Evolutionary conservation across 2,113 vertebrate species (phyloP).

Genomic region (Embiotoca jacksoni): DNA sequence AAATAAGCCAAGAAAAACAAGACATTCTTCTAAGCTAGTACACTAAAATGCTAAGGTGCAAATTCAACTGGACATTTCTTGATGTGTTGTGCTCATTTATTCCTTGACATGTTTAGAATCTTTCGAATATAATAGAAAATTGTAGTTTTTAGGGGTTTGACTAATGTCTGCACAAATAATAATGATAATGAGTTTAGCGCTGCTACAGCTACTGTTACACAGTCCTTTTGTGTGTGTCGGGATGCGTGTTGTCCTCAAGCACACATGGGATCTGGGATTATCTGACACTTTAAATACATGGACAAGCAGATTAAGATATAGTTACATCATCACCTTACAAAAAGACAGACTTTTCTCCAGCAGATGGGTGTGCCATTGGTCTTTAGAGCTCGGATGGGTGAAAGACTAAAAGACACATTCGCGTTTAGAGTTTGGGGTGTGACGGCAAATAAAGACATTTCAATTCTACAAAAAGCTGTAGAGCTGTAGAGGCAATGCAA

Average conservation of each 20-base stretch:
- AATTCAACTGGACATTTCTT: no score
- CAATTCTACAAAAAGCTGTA: constrained; percentile 8
- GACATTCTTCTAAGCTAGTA: background rate
- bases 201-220: background rate
- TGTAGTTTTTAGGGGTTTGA: background rate
- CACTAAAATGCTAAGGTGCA: no score
- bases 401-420: background rate
- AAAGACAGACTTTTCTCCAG: background rate
- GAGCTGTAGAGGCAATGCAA: constrained; percentile 9
- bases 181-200: no score
- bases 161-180: no score
- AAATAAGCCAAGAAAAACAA: constrained; percentile 42
- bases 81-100: background rate
- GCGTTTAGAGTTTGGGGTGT: background rate
- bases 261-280: background rate
- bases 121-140: background rate
- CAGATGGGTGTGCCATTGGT: background rate
- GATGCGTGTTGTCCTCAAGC: background rate
- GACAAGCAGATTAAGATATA: no score
- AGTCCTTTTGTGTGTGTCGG: background rate
- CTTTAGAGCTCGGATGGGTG: no score
- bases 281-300: background rate
- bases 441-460: background rate
- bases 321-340: background rate
- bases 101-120: background rate